A percentile compares a stretch with the other conserved stretches of the same genome.
phyloP scores from a whole-genome alignment of 2,888 invertebrate genomes.

The Brachycybe producta region DNA sequence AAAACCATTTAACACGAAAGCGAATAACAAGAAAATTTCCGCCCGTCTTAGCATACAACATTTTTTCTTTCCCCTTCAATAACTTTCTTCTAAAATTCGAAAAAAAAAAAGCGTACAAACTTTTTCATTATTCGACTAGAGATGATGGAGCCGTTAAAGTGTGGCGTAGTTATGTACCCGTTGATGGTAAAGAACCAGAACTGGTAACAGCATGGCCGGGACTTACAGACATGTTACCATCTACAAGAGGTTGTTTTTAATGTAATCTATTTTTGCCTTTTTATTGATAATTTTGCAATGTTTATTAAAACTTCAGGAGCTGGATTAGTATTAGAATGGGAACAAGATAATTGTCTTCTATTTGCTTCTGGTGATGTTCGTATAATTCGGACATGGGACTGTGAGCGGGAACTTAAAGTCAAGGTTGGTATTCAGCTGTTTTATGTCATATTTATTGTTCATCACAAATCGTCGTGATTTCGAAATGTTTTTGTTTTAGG shows the following conservation, averaged over 20 bases:
- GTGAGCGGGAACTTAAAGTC: slow-evolving; percentile 59
- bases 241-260: slow-evolving; percentile 30
- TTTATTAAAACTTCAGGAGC: too few species aligned
- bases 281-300: too few species aligned
- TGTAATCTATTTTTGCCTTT: not conserved
- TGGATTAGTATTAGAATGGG: slow-evolving; percentile 69
- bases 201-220: slow-evolving; percentile 78
- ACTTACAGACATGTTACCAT: slow-evolving; percentile 48
- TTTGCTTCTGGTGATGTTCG: slow-evolving; percentile 67
- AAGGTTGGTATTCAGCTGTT: too few species aligned
- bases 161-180: slow-evolving; percentile 42
- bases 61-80: too few species aligned
- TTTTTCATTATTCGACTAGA: slow-evolving; percentile 22
- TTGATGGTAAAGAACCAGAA: slow-evolving; percentile 36
- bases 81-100: too few species aligned
- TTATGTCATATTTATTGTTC: too few species aligned
- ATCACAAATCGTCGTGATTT: not conserved
- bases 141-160: slow-evolving; percentile 65
- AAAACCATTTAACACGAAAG: too few species aligned
- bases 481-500: slow-evolving; percentile 33
- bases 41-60: too few species aligned
- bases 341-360: slow-evolving; percentile 60
- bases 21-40: too few species aligned
- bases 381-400: slow-evolving; percentile 75
- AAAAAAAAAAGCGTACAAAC: too few species aligned